Evolutionary conservation across 1,140 invertebrate genomes (phyloP).

Genomic region (Drosophila arawakana): DNA sequence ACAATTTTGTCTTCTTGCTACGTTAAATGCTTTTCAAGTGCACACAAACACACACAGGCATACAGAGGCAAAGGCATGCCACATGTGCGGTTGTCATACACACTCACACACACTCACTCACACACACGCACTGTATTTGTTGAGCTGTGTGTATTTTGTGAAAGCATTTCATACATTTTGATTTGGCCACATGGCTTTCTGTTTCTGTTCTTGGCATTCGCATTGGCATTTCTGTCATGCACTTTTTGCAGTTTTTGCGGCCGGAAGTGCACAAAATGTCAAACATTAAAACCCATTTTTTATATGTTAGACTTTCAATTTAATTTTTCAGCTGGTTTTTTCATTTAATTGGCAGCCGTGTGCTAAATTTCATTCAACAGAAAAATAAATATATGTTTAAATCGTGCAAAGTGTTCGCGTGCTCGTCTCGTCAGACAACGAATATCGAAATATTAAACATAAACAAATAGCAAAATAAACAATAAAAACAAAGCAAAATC

Average conservation of each 20-base stretch:
- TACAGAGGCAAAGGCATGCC: constrained; percentile 26
- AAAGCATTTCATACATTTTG: constrained; percentile 58
- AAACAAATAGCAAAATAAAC: constrained; percentile 2
- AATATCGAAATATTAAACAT: constrained; percentile 48
- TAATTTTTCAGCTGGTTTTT: constrained; percentile 56
- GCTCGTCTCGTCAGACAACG: constrained; percentile 41
- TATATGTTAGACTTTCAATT: constrained; percentile 35
- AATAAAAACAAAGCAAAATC: constrained; percentile 27
- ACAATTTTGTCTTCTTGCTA: constrained; percentile 37
- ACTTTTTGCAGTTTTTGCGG: constrained; percentile 45
- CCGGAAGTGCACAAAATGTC: constrained; percentile 44
- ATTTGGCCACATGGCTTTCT: constrained; percentile 40
- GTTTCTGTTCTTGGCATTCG: constrained; percentile 56
- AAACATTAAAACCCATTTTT: constrained; percentile 2
- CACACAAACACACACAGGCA: constrained; percentile 36
- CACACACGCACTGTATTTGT: constrained; percentile 21
- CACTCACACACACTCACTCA: constrained; percentile 16
- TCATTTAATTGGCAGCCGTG: constrained; percentile 62
- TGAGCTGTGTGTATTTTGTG: constrained; percentile 30
- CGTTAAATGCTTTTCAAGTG: constrained; percentile 67
- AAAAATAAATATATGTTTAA: background rate
- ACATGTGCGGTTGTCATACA: constrained; percentile 35
- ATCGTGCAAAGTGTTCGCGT: constrained; percentile 50
- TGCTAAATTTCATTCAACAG: constrained; percentile 41
- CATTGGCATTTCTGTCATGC: constrained; percentile 53